Base-by-base conservation (phyloP, 1,140 invertebrate genomes). In the Ridgeia piscesae region DNA sequence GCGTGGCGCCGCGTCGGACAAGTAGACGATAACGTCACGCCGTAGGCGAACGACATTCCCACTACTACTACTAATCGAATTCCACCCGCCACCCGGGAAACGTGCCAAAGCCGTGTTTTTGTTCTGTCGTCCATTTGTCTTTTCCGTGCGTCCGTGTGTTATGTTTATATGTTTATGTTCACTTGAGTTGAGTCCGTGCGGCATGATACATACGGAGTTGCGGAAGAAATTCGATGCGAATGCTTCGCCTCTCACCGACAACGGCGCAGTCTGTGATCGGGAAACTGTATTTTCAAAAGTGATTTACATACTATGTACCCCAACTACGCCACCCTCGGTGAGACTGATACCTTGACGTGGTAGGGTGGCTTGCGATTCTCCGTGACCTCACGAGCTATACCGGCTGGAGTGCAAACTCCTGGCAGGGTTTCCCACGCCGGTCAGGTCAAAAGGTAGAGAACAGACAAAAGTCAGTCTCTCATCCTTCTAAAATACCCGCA, bases 21-120 rank as follows among this genome's bases (percentile, higher is more conserved):
- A 34, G 34, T 17, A 91, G 89, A 42, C 89, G 89, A 91, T 91
- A n/a, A 91, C 58, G 58, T 77, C 58, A 77, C 58, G 42, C 42
- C 42, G 42, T 42, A 42, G 42, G 42, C 42, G 42, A 42, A 42
- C 42, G 42, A 77, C 58, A 77, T 77, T 77, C 58, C 58, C 27
- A 77, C 58, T 21, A 77, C 58, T 77, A 77, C 58, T 21, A 77
- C 58, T 77, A 77, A 77, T 77, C 58, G 58, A 77, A 77, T 77
- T 77, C 58, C 58, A 77, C 58, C 58, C 58, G 58, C 58, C 58
- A 77, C 27, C 58, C 14, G 58, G 58, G 58, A 31, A 77, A 77
- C 58, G 58, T 77, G 58, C 58, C 58, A 77, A 77, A 77, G 27
- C 17, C 27, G 58, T 77, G 27, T 77, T 77, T 77, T 77, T 77